Evolutionary conservation across 2,888 invertebrate species (phyloP).

Genomic region (Drosophila acutilabella): DNA sequence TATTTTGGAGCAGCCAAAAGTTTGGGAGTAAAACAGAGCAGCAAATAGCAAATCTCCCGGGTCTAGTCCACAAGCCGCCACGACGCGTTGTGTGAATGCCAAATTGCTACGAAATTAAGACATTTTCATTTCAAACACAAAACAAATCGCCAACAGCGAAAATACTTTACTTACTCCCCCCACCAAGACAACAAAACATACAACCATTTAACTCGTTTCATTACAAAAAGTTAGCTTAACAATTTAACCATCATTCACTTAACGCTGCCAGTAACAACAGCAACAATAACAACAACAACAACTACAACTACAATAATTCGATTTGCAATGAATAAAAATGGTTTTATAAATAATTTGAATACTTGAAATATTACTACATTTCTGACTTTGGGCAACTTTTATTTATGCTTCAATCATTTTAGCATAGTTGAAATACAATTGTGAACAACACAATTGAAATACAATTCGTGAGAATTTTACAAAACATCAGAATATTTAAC

Average conservation of each 20-base stretch:
- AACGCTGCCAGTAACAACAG: background rate
- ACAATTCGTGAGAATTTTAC: no score
- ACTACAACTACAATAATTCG: constrained; percentile 3
- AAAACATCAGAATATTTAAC: no score
- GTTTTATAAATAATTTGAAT: constrained; percentile 2
- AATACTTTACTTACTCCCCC: background rate
- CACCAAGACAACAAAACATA: background rate
- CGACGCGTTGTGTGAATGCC: constrained; percentile 13
- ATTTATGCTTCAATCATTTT: background rate
- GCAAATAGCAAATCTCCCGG: constrained; percentile 8
- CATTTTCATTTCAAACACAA: constrained; percentile 14
- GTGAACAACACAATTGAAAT: background rate
- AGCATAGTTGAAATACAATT: constrained; percentile 6
- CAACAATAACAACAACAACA: constrained; percentile 5
- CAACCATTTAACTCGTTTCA: background rate
- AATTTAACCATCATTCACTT: constrained; percentile 18
- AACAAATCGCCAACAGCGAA: constrained; percentile 34
- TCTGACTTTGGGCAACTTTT: constrained; percentile 9
- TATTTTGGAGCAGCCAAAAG: background rate
- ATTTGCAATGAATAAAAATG: constrained; percentile 18
- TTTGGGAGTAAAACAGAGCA: background rate
- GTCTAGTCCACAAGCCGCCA: constrained; percentile 4
- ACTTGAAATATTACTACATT: background rate
- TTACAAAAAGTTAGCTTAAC: constrained; percentile 26
- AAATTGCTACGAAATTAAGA: constrained; percentile 39